Conservation (phyloP, 2,888 invertebrate species). For the Pyrocoelia pectoralis region DNA sequence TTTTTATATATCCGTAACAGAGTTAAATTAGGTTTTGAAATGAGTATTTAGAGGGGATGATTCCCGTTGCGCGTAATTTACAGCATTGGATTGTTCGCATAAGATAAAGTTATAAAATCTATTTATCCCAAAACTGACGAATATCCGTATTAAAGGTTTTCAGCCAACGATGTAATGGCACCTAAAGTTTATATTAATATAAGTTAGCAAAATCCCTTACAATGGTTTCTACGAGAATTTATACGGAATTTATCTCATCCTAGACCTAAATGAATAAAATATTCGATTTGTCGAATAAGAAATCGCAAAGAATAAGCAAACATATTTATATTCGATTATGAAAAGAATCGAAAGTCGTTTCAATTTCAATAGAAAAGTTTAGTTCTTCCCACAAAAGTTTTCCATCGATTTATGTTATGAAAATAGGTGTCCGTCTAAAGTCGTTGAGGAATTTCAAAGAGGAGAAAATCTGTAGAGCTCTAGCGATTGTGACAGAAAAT, state of each 20-base stretch:
- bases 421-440: slow-evolving; percentile 19
- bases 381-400: neutral
- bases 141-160: neutral
- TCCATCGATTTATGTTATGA: neutral
- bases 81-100: neutral
- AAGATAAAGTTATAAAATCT: slow-evolving; percentile 1
- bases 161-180: neutral
- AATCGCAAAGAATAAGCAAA: neutral
- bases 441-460: slow-evolving; percentile 18
- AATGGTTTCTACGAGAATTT: neutral
- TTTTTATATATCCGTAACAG: neutral
- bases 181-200: neutral
- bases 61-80: neutral
- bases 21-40: slow-evolving; percentile 3
- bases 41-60: neutral
- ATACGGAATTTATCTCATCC: neutral
- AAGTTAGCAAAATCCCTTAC: neutral
- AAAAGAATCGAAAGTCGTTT: neutral
- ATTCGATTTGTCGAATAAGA: neutral
- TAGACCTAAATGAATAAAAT: neutral
- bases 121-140: neutral
- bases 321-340: neutral
- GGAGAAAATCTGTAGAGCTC: neutral
- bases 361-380: neutral
- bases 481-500: slow-evolving; percentile 25